A percentile compares a stretch with the other conserved stretches of the same genome.
These are phyloP conservation scores for Hemistola chrysoprasaria DNA, from an alignment of 2,888 invertebrate species.

Conservation along the genomic window DNA sequence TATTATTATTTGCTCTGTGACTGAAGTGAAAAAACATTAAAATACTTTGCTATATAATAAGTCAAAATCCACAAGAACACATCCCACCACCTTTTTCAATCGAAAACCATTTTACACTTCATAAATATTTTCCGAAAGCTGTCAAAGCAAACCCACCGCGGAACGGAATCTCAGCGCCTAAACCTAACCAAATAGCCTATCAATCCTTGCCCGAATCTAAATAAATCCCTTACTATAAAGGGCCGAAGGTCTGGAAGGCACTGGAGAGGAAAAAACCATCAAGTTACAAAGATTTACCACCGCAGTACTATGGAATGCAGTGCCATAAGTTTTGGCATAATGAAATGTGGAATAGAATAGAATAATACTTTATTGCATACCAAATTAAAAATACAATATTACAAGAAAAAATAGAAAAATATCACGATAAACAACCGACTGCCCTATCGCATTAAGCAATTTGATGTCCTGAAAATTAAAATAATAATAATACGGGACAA, in stretches of 20 bases:
- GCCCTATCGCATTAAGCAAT: too few species aligned
- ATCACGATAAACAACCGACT: too few species aligned
- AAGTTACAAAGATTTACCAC: constrained; percentile 69
- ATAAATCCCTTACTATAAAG: constrained; percentile 58
- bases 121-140: constrained; percentile 17
- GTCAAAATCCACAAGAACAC: too few species aligned
- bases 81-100: neutral
- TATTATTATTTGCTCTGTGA: too few species aligned
- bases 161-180: constrained; percentile 8
- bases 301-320: constrained; percentile 13
- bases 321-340: neutral
- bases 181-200: constrained; percentile 38
- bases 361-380: too few species aligned
- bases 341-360: too few species aligned
- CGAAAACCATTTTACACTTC: constrained; percentile 8
- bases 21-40: too few species aligned
- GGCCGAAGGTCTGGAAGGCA: constrained; percentile 47
- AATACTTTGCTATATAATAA: too few species aligned
- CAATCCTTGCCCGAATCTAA: constrained; percentile 52
- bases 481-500: too few species aligned
- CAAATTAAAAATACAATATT: too few species aligned
- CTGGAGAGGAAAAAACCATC: constrained; percentile 62
- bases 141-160: constrained; percentile 10
- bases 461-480: too few species aligned
- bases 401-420: too few species aligned